A percentile compares a stretch with the other conserved stretches of the same genome.
Evolutionary conservation across 2,113 vertebrate genomes (phyloP).

Genomic region (Heptranchias perlo): DNA sequence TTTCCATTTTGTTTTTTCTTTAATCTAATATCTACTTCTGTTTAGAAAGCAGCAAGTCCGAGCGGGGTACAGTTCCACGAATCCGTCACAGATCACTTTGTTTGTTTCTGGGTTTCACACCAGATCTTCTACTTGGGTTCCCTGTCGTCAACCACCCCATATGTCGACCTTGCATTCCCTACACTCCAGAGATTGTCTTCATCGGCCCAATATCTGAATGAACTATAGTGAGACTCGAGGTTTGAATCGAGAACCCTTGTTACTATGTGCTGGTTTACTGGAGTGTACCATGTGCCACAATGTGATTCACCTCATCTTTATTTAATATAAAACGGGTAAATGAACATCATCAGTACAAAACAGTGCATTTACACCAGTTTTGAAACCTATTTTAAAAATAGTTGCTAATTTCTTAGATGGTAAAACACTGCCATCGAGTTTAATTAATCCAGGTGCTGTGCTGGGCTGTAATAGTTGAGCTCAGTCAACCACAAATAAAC

Average conservation of each 20-base stretch:
- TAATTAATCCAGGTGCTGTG: neutral
- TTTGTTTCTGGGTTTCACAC: neutral
- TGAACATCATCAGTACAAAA: neutral
- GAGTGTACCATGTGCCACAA: neutral
- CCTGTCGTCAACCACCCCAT: neutral
- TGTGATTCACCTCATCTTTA: neutral
- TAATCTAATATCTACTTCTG: neutral
- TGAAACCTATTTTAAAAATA: neutral
- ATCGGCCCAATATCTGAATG: neutral
- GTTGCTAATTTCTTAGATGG: neutral
- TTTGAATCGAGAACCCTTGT: neutral
- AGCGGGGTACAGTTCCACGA: neutral
- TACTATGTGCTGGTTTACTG: neutral
- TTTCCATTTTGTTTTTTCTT: neutral
- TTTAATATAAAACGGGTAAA: neutral
- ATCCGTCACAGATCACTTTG: neutral
- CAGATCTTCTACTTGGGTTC: neutral
- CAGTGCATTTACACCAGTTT: neutral
- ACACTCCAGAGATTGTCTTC: neutral
- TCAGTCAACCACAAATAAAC: slow-evolving; percentile 22
- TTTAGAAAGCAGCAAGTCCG: neutral
- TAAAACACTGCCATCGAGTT: neutral
- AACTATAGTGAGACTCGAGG: neutral
- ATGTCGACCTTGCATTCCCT: neutral
- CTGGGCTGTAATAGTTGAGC: neutral